Evolutionary conservation across 2,888 invertebrate species (phyloP), one percentile per base, ranked within the genome.

Genomic region (Trachelus iudaicus): DNA sequence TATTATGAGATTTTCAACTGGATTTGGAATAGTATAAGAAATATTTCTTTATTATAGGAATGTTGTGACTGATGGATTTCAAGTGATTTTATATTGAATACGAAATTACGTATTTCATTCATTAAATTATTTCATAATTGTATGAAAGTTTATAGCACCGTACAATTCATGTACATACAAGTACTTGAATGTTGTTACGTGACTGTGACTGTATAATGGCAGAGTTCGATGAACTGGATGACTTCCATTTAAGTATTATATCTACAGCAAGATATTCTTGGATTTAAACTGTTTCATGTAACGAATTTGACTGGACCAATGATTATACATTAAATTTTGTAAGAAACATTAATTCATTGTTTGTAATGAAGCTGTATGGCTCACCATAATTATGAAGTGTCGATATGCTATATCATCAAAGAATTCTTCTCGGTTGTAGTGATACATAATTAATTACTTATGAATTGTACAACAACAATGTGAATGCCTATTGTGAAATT

Each of bases 381-480:
- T 13, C 35, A 13, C 9, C 69, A n/a, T 30, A 37, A 34, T n/a
- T 35, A 40, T 69, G 37, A 69, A 30, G 23, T 69, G 40, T 69
- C 40, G 37, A 40, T 69, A 30, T 40, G 15, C 23, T 76, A 76
- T 76, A 73, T 68, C 13, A 73, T 73, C 68, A 37, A 71, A 23
- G 73, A 76, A 73, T 76, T 68, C 56, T 56, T 23, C 23, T 23
- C 9, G 56, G 15, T 23, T 56, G 23, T 15, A 23, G 23, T 56
- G 23, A 23, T 56, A 56, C 56, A 23, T 23, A 35, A 35, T 35
- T 35, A 35, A 23, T 56, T 56, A 23, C 23, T 56, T 56, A 56
- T 56, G 23, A 56, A 56, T 23, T 56, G 23, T 23, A n/a, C 56
- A 56, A 56, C 23, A 56, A 23, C 9, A 23, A 23, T 56, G 56